phyloP scores from a whole-genome alignment of 2,888 invertebrate genomes.

The Biston stratarius region DNA sequence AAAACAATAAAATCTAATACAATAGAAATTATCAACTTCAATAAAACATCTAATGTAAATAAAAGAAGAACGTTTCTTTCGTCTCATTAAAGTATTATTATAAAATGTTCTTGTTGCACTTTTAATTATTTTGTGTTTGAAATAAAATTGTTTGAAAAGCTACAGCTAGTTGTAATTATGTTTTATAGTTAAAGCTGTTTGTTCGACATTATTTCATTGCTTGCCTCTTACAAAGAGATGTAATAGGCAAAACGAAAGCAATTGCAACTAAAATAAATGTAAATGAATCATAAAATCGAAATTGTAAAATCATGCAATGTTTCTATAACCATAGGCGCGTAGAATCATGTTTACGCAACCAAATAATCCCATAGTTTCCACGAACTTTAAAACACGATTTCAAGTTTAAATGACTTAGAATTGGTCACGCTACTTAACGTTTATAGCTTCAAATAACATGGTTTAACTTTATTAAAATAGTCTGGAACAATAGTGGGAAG shows the following conservation, averaged over 20 bases:
- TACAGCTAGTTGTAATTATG: no score
- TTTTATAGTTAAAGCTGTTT: no score
- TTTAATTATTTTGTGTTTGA: no score
- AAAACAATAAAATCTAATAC: no score
- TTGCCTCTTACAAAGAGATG: background rate
- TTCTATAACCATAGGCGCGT: constrained; percentile 44
- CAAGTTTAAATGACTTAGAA: constrained; percentile 35
- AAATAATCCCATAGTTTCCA: constrained; percentile 41
- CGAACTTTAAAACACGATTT: constrained; percentile 38
- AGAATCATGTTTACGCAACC: constrained; percentile 43
- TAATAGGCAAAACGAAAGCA: constrained; percentile 1
- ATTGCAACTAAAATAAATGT: constrained; percentile 7
- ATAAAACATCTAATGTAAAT: no score
- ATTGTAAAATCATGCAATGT: constrained; percentile 37
- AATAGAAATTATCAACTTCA: no score
- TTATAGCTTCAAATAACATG: constrained; percentile 63
- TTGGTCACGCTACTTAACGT: constrained; percentile 62
- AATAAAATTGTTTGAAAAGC: no score
- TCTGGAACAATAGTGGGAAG: constrained; percentile 48
- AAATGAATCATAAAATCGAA: constrained; percentile 3
- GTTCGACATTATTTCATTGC: background rate
- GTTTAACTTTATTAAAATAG: constrained; percentile 33
- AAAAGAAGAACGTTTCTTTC: no score
- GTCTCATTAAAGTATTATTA: no score
- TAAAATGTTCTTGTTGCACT: no score